phyloP scores from a whole-genome alignment of 2,797 vertebrate genomes.

The Crax fasciolata region DNA sequence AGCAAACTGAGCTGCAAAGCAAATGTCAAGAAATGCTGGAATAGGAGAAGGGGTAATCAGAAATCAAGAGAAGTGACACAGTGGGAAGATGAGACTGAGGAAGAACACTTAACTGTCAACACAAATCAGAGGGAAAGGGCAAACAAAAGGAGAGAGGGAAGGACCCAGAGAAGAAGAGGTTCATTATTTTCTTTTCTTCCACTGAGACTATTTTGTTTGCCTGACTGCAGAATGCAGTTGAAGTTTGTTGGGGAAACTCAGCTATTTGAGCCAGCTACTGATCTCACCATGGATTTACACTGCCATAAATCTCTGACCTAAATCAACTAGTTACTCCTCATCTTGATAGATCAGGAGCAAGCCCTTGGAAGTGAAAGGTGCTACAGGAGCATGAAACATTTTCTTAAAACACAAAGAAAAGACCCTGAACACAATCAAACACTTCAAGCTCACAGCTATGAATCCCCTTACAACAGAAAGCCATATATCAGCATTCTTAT shows the following conservation, averaged over 20 bases:
- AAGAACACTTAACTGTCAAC: not conserved
- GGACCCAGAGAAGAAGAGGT: not conserved
- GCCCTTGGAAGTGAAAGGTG: slow-evolving; percentile 4
- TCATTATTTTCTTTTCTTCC: not conserved
- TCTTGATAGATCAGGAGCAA: slow-evolving; percentile 21
- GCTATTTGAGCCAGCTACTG: not conserved
- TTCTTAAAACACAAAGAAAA: slow-evolving; percentile 26
- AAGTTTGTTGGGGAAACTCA: not conserved
- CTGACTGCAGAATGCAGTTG: not conserved
- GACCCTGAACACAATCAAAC: not conserved
- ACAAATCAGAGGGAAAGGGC: not conserved
- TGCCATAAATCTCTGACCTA: not conserved
- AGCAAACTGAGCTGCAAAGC: not conserved
- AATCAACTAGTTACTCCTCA: not conserved
- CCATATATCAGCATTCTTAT: not conserved
- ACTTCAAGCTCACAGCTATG: not conserved
- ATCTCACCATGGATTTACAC: not conserved
- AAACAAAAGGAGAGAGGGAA: not conserved
- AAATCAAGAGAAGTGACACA: not conserved
- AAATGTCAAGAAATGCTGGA: not conserved
- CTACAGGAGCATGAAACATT: not conserved
- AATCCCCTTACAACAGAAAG: not conserved
- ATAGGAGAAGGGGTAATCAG: not conserved
- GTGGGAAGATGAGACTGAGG: not conserved
- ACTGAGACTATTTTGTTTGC: not conserved